phyloP scores from a whole-genome alignment of 2,888 invertebrate genomes.

The Isotomurus palustris region DNA sequence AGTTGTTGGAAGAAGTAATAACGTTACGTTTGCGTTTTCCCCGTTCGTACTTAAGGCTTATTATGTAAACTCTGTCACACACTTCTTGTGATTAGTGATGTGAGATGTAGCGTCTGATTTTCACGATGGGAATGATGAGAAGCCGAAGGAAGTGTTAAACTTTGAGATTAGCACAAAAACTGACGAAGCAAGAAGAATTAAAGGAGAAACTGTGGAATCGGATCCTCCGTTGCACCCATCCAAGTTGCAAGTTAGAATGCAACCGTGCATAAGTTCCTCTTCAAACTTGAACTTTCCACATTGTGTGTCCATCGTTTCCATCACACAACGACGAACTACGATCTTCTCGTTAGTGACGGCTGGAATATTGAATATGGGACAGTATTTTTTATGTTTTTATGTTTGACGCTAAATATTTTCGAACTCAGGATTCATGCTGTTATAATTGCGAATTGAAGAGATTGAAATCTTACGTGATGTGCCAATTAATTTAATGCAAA shows the following conservation, averaged over 20 bases:
- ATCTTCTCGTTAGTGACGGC: constrained; percentile 50
- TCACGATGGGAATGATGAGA: too few relatives aligned
- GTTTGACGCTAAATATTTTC: too few relatives aligned
- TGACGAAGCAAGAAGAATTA: too few relatives aligned
- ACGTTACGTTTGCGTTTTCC: too few relatives aligned
- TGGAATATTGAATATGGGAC: constrained; percentile 46
- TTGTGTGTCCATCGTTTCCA: constrained; percentile 55
- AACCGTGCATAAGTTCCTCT: constrained; percentile 52
- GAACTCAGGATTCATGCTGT: not conserved
- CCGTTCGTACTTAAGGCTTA: too few relatives aligned
- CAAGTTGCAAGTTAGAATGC: constrained; percentile 54
- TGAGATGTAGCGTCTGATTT: too few relatives aligned
- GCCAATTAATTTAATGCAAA: constrained; percentile 56
- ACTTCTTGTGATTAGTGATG: too few relatives aligned
- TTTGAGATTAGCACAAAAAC: too few relatives aligned
- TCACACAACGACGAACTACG: constrained; percentile 53
- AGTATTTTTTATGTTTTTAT: not conserved
- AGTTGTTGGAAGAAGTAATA: too few relatives aligned
- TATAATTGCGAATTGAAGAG: not conserved
- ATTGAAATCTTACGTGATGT: constrained; percentile 50
- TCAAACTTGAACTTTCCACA: constrained; percentile 55
- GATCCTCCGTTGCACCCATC: constrained; percentile 58
- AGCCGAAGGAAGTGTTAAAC: too few relatives aligned
- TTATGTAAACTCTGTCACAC: too few relatives aligned
- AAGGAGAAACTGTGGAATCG: too few relatives aligned